Base-by-base conservation (phyloP, 2,888 invertebrate genomes). In the Apotomis turbidana region DNA sequence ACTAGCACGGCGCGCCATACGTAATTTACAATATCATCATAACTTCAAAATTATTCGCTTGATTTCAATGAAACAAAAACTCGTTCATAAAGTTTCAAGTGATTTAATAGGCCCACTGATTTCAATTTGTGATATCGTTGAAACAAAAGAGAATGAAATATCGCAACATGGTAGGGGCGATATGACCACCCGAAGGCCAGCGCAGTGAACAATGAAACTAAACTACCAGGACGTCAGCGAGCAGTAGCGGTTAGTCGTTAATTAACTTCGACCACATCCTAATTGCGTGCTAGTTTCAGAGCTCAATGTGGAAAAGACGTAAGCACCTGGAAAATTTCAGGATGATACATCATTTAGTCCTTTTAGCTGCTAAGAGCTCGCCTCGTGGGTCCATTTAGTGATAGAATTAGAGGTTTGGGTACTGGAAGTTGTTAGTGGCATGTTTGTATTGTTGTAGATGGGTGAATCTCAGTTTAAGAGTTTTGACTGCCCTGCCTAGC, bases 171-270 rank as follows among this genome's bases (percentile, higher is more conserved):
- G 76, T 76, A 76, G 66, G 71, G 69, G 68, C 58, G 63, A 67
- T 74, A 44, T 76, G 80, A 75, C 79, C 80, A 79, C 78, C 77
- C 78, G 71, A 75, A 76, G 71, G 76, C 73, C 68, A 72, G 71
- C 70, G 74, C 71, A 60, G 61, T 70, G 73, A 51, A 71, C 60
- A 71, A 49, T 71, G 76, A 80, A 79, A 80, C 78, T 76, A 79
- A 76, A 76, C 68, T 75, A 76, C 76, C 71, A 75, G 75, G 68
- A 49, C 59, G 46, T 54, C 52, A 61, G 44, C 15, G 15, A 4
- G 38, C 38, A 13, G 38, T 13, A 13, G 51, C 58, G 66, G 52
- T 60, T 63, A 60, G 54, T 52, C 36, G 66, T 59, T 66, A 66
- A 71, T 71, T 71, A 66, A 59, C 70, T 60, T 54, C 44, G 44